Base-by-base conservation (phyloP, 53 echinoderm and acorn worm genomes). In the Arbacia lixula region DNA sequence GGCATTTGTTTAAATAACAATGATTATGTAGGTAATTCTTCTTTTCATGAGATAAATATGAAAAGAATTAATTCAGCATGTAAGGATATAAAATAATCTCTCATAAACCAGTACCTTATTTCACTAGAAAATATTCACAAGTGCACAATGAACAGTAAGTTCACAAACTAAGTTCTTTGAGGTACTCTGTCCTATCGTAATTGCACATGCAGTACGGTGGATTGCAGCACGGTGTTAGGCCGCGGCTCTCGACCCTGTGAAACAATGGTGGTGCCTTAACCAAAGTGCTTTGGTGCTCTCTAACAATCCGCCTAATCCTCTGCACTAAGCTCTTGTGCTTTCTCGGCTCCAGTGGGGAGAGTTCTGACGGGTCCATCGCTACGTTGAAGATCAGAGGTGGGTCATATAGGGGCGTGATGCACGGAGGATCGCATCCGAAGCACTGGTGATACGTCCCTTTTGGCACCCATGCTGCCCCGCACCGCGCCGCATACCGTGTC, bases 161-260 rank as follows among this genome's bases (percentile, higher is more conserved):
- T 5, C 21, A 57, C 9, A 77, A 24, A 20, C 60, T 60, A 56
- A 77, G 49, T 77, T 77, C 36, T 17, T 41, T 4, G 25, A 77
- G 60, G 32, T 77, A 77, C 21, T 19, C 2, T 25, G 38, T 57
- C 40, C 78, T 77, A 26, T 77, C 41, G 57, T 95, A 89, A 72
- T 93, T 93, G 72, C 91, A 95, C 60, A 72, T 78, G 76, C 96
- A 96, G 72, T 96, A 96, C 0, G 96, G 96, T 36, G 96, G 96
- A 38, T 96, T 96, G 61, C 93, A 96, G 42, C 96, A 96, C 1
- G 96, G 96, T 37, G 39, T 37, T 21, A 95, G 32, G 10, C 29
- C 8, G 11, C 46, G 11, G 4, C 51, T 28, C 6, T 14, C 3
- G 17, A 84, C 65, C 36, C 53, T 54, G 20, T 76, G 34, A 31